Base-by-base conservation (phyloP, 1,140 invertebrate species). In the Helicoverpa armigera region DNA sequence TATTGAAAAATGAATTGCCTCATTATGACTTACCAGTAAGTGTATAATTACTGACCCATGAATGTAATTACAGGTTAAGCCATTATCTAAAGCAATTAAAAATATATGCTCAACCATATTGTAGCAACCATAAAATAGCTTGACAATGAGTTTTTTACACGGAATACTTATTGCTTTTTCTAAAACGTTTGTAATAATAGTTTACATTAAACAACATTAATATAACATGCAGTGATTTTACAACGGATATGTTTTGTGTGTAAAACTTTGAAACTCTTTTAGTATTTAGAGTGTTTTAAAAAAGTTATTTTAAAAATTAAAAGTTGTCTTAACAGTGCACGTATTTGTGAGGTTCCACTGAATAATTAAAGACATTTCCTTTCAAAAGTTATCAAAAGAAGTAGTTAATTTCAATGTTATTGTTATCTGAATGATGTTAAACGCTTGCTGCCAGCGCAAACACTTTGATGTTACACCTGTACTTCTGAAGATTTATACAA, bases 381-480 rank as follows among this genome's bases (percentile, higher is more conserved):
- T 56, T 77, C 14, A 77, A 13, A 54, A 54, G 9, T 72, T 50
- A 80, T 73, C 51, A 35, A 61, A 50, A 48, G 77, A 23, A 70
- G 75, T 53, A 56, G 35, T 81, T 79, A 80, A 80, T 82, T 75
- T 14, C 23, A 50, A 74, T 82, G 83, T 84, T 86, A 76, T 77
- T 81, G 77, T 82, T 82, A 67, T 50, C 51, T 73, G 81, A 86
- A 87, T 73, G 81, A 43, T 11, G 74, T 56, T 76, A 61, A 81
- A 48, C 31, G 65, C 72, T 81, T 61, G 56, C 82, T 80, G 79
- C 80, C 54, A 83, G 56, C 35, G 50, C 50, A 29, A 79, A 80
- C 63, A 58, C 81, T 86, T 85, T 86, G 81, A 88, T 83, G 79
- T 79, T 80, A 81, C 85, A 86, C 77, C 75, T 85, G 83, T 61